These are phyloP conservation scores for Ceyx margarethae DNA, from an alignment of 2,113 vertebrate genomes.

Conservation along the genomic window DNA sequence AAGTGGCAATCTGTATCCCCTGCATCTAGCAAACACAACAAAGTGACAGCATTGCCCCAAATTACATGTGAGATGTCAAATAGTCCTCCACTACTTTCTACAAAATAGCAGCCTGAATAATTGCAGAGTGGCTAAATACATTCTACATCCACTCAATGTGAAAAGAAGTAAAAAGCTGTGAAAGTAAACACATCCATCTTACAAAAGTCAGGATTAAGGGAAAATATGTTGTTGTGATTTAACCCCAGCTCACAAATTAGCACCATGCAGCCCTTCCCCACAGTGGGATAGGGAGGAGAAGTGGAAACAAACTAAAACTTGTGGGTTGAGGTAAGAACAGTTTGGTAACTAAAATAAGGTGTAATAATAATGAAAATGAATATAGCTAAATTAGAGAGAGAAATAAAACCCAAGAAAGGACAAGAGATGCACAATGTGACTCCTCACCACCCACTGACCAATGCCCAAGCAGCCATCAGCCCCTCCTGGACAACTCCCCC, in stretches of 20 bases:
- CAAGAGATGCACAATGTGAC: background rate
- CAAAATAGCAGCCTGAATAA: background rate
- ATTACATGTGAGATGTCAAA: background rate
- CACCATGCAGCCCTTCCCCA: background rate
- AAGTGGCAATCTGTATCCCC: background rate
- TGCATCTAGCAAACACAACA: background rate
- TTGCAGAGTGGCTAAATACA: background rate
- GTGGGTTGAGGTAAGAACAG: background rate
- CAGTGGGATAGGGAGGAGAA: background rate
- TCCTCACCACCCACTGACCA: background rate
- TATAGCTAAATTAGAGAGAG: background rate
- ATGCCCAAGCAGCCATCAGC: background rate
- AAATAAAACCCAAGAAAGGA: background rate
- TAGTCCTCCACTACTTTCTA: background rate
- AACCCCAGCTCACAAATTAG: background rate
- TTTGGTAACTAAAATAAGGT: background rate
- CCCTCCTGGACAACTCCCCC: background rate
- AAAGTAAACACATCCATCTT: constrained; percentile 6
- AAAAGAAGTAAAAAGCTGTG: background rate
- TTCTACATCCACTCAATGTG: background rate
- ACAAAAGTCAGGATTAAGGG: background rate
- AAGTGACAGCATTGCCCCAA: background rate
- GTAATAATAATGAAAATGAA: background rate
- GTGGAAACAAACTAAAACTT: background rate
- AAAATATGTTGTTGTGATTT: background rate